Evolutionary conservation across 1,140 invertebrate species (phyloP), one percentile per base, ranked within the genome.

Genomic region (Leucophenga varia): DNA sequence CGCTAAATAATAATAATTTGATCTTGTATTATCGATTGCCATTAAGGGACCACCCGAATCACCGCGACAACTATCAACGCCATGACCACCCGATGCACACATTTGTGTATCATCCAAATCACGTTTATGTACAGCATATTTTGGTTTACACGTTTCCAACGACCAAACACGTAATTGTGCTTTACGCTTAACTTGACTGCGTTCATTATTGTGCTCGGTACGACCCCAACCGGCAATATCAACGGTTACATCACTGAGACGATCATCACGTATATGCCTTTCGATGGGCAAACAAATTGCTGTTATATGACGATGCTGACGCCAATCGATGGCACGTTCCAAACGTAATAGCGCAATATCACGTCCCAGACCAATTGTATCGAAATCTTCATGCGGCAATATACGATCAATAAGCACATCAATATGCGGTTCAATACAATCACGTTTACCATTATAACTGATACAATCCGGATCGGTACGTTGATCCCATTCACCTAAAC

Each of bases 141-240:
- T 30, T n/a, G 14, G 20, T 35, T 42, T 41, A 38, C 67, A 71
- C 12, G 38, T 16, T 1, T 59, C 40, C 18, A 54, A 42, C 10
- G 52, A 12, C 49, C 52, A 51, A 1, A 59, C 52, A 6, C 21
- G 42, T 6, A 72, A 25, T 19, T 44, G 44, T 6, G 68, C 68
- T 40, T 60, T 64, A 0, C 50, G 52, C 35, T 72, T 72, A 0
- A 64, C 8, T 12, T 32, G 16, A 44, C 68, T 72, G 20, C 35
- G 37, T 0, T 13, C 30, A 16, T 35, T 74, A n/a, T 58, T 77
- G 0, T 9, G 0, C 72, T 88, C 86, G 2, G 86, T 88, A 60
- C 79, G 83, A 5, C 91, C 91, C 90, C 90, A 93, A 13, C 91
- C 91, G 4, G 88, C 87, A 0, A 89, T 85, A 43, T 82, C 81